Conservation (phyloP, 2,797 vertebrate genomes). For the Enteromius anoplus region DNA sequence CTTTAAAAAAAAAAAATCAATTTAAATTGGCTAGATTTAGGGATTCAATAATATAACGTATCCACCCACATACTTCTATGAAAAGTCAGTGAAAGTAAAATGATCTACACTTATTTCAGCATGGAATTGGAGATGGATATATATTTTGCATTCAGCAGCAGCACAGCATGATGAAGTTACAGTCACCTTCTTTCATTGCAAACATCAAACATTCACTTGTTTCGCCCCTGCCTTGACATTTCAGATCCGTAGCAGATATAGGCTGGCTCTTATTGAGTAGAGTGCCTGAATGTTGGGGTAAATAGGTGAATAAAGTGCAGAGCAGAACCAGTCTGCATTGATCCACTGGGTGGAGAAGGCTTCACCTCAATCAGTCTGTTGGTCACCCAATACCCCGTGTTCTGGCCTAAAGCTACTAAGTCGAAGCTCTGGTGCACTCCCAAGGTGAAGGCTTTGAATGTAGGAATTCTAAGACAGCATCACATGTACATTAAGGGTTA, state of each 20-base stretch:
- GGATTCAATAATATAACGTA: neutral
- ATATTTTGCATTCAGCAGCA: neutral
- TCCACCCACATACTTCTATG: neutral
- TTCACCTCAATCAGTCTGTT: slow-evolving; percentile 43
- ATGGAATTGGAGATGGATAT: neutral
- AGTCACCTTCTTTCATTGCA: slow-evolving; percentile 11
- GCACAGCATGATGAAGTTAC: slow-evolving; percentile 11
- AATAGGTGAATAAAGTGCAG: slow-evolving; percentile 53
- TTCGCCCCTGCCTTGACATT: slow-evolving; percentile 30
- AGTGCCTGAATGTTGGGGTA: slow-evolving; percentile 49
- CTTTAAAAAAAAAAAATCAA: neutral
- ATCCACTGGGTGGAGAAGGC: slow-evolving; percentile 44
- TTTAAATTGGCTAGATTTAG: neutral
- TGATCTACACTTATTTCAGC: neutral
- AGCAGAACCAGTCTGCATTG: slow-evolving; percentile 33
- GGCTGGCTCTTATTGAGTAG: slow-evolving; percentile 38
- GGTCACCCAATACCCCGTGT: slow-evolving; percentile 14
- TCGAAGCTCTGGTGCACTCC: neutral
- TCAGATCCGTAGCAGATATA: slow-evolving; percentile 36
- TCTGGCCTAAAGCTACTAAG: neutral
- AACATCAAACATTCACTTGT: slow-evolving; percentile 31
- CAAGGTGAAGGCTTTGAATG: slow-evolving; percentile 13
- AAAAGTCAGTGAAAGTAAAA: slow-evolving; percentile 7
- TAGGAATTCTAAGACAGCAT: neutral
- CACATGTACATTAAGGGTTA: neutral